A percentile compares a stretch with the other conserved stretches of the same genome.
phyloP scores from a whole-genome alignment of 64 coral and sea anemone species.

The Acropora tenuis region DNA sequence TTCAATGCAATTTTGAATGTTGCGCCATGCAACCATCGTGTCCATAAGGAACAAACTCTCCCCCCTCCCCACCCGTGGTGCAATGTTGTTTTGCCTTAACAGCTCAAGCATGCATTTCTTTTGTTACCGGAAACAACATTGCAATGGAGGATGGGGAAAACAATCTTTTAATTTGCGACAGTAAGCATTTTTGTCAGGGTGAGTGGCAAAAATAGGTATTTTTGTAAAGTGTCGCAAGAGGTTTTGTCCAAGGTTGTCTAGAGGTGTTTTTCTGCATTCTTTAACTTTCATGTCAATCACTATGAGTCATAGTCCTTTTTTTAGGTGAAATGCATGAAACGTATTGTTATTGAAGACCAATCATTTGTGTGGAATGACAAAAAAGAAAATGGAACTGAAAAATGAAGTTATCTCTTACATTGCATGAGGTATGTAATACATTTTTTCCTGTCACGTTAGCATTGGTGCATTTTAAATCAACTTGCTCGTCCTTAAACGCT shows the following conservation, averaged over 20 bases:
- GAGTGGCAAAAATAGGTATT: no score
- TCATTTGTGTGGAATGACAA: not conserved
- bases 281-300: constrained; percentile 18
- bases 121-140: no score
- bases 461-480: constrained; percentile 23
- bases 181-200: no score
- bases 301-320: constrained; percentile 16
- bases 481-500: constrained; percentile 15
- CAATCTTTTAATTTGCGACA: no score
- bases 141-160: no score
- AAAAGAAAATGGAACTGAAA: not conserved
- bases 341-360: not conserved
- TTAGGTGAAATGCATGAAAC: constrained; percentile 13
- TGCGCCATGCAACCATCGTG: no score
- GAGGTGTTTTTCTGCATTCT: constrained; percentile 13
- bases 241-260: not conserved
- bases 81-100: no score
- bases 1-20: no score
- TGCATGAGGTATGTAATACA: not conserved
- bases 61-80: no score
- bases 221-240: no score
- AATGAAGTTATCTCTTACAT: constrained; percentile 26
- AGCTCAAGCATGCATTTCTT: no score
- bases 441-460: constrained; percentile 25
- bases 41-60: no score